Evolutionary conservation across 2,888 invertebrate species (phyloP).

Genomic region (Coremacera marginata): DNA sequence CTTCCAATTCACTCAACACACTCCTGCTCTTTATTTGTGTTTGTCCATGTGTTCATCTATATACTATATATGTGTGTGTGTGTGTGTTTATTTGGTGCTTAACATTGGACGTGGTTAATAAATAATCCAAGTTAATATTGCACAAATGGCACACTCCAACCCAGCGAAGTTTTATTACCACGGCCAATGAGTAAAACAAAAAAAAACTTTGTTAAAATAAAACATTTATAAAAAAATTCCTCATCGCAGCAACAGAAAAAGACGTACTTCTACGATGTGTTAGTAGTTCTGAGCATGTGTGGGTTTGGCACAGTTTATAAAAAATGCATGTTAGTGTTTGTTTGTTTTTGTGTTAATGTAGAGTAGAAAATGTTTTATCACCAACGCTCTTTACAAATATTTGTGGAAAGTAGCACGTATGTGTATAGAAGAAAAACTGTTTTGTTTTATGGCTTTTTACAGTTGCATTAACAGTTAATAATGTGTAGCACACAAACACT

Average conservation of each 20-base stretch:
- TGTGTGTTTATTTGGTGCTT: slow-evolving; percentile 20
- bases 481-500: not conserved
- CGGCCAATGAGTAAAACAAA: not conserved
- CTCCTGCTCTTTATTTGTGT: no score
- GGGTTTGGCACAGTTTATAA: not conserved
- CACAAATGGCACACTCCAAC: slow-evolving; percentile 35
- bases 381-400: not conserved
- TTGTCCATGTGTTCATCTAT: not conserved
- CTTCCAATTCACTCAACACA: no score
- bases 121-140: slow-evolving; percentile 56
- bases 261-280: not conserved
- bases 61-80: slow-evolving; percentile 6
- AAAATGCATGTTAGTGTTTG: slow-evolving; percentile 13
- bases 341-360: not conserved
- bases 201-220: not conserved
- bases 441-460: slow-evolving; percentile 21
- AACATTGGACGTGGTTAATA: slow-evolving; percentile 55
- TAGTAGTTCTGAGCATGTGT: not conserved
- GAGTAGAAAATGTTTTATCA: slow-evolving; percentile 17
- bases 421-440: not conserved
- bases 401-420: not conserved
- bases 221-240: no score
- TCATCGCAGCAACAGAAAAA: no score
- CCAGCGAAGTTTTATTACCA: slow-evolving; percentile 6
- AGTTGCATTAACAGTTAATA: slow-evolving; percentile 26